These are phyloP conservation scores for Helobdella robusta DNA, from an alignment of 2,888 invertebrate species.

Conservation along the genomic window DNA sequence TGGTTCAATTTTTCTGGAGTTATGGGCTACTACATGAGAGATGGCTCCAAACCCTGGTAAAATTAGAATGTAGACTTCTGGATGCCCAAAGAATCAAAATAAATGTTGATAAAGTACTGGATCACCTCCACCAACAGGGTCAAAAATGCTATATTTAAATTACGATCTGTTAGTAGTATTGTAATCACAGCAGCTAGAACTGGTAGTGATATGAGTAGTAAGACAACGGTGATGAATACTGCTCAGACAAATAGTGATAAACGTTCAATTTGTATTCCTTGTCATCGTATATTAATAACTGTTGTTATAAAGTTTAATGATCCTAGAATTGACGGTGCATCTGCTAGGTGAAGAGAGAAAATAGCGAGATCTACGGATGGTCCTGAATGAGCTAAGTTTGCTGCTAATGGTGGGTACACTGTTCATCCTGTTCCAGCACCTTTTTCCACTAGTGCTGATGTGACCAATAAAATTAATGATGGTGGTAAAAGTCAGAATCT, in stretches of 20 bases:
- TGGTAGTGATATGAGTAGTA: constrained; percentile 63
- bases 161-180: constrained; percentile 68
- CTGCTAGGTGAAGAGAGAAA: constrained; percentile 67
- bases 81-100: constrained; percentile 80
- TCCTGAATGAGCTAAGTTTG: constrained; percentile 59
- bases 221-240: constrained; percentile 59
- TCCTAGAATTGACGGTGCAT: constrained; percentile 61
- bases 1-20: constrained; percentile 59
- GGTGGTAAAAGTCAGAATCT: constrained; percentile 71
- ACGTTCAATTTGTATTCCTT: constrained; percentile 58
- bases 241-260: constrained; percentile 67
- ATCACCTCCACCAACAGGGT: constrained; percentile 69
- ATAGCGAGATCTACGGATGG: constrained; percentile 66
- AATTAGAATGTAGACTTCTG: constrained; percentile 78
- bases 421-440: constrained; percentile 72
- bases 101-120: constrained; percentile 72
- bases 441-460: constrained; percentile 60
- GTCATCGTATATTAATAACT: constrained; percentile 62
- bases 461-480: constrained; percentile 59
- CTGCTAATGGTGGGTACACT: constrained; percentile 63
- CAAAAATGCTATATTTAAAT: constrained; percentile 73
- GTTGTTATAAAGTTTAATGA: constrained; percentile 72
- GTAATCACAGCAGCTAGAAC: constrained; percentile 72
- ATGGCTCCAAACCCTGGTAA: constrained; percentile 72
- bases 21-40: constrained; percentile 64